Evolutionary conservation across 2,797 vertebrate genomes (phyloP).

Genomic region (Anisognathus igniventris): DNA sequence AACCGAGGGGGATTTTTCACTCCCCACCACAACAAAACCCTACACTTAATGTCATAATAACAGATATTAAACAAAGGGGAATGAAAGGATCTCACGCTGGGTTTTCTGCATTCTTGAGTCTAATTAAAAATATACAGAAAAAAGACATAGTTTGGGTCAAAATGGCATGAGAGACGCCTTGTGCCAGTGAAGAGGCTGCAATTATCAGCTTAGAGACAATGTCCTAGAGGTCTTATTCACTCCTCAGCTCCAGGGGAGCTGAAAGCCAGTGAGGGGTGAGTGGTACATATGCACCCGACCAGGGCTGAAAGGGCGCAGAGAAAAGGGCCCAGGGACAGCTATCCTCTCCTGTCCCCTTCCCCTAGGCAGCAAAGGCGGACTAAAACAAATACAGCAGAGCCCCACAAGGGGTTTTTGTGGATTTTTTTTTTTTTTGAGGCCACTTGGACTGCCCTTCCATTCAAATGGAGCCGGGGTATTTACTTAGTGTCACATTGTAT

Average conservation of each 20-base stretch:
- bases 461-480: conserved; percentile 54
- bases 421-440: neutral
- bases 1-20: conserved; percentile 27
- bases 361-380: neutral
- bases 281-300: rapidly evolving
- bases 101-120: conserved; percentile 81
- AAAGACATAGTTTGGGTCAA: conserved; percentile 76
- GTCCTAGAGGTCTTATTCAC: neutral
- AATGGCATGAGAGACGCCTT: conserved; percentile 86
- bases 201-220: conserved; percentile 88
- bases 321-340: neutral
- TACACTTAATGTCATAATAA: conserved; percentile 71
- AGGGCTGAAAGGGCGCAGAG: neutral
- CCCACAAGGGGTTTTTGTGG: neutral
- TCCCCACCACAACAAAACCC: conserved; percentile 54
- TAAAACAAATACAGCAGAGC: conserved; percentile 40
- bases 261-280: neutral
- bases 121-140: conserved; percentile 65
- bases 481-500: conserved; percentile 43
- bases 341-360: neutral
- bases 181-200: conserved; percentile 86
- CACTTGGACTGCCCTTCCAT: conserved; percentile 20
- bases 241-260: neutral
- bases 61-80: conserved; percentile 59
- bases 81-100: conserved; percentile 72